Conservation (phyloP, 2,797 vertebrate genomes). For the Apogon talboti region DNA sequence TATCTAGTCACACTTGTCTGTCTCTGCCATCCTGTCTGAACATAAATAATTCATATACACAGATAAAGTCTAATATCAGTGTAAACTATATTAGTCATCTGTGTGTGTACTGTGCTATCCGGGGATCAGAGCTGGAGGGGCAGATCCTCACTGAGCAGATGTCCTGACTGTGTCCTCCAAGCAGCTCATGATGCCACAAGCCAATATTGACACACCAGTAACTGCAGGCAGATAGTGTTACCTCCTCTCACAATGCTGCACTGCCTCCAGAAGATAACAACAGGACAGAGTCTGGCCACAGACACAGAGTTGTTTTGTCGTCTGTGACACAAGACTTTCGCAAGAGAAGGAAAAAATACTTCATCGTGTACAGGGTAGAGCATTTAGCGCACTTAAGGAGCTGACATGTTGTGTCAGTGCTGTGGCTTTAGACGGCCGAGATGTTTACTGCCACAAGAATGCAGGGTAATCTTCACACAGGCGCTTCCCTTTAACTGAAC, state of each 20-base stretch:
- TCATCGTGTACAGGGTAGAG: constrained; percentile 34
- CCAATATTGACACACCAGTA: constrained; percentile 72
- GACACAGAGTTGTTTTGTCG: constrained; percentile 19
- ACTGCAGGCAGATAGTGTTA: constrained; percentile 64
- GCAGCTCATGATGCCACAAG: constrained; percentile 50
- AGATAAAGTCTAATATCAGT: constrained; percentile 3
- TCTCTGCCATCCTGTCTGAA: neutral
- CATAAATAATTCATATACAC: constrained; percentile 11
- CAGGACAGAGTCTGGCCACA: constrained; percentile 29
- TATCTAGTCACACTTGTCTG: neutral
- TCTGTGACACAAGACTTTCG: constrained; percentile 44
- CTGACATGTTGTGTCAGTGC: neutral
- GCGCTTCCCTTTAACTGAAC: constrained; percentile 8
- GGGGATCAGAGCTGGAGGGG: constrained; percentile 19
- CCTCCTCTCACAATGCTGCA: constrained; percentile 40
- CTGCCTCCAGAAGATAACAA: constrained; percentile 38
- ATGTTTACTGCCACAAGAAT: constrained; percentile 33
- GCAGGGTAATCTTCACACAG: constrained; percentile 9
- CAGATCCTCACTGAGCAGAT: constrained; percentile 45
- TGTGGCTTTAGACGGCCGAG: neutral
- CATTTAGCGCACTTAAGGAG: neutral
- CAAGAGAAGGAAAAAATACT: constrained; percentile 30
- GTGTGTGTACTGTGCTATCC: constrained; percentile 6
- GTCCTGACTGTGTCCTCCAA: constrained; percentile 47
- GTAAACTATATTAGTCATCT: neutral